Percentiles rank a stretch among this genome's conserved stretches.
Evolutionary conservation across 2,113 vertebrate genomes (phyloP).

Genomic region (Thymallus thymallus): DNA sequence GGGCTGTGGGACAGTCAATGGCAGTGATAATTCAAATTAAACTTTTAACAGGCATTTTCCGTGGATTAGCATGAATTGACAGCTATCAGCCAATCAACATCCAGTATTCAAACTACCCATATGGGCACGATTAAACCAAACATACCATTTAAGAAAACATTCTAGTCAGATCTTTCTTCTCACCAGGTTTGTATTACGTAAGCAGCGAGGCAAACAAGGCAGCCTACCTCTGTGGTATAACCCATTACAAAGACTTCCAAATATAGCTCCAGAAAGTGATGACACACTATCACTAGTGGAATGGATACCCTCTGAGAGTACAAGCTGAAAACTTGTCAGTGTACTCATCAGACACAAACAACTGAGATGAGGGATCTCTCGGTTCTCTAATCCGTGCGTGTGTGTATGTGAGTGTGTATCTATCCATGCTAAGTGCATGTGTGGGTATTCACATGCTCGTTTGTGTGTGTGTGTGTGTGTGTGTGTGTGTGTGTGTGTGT

Average conservation of each 20-base stretch:
- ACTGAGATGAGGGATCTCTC: constrained; percentile 10
- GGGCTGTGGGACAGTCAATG: too few species aligned
- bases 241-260: too few species aligned
- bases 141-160: constrained; percentile 19
- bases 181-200: background rate
- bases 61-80: too few species aligned
- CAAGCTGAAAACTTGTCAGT: constrained; percentile 25
- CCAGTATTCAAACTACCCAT: too few species aligned
- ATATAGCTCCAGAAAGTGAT: too few species aligned
- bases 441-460: background rate
- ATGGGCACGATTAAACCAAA: too few species aligned
- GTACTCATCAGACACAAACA: constrained; percentile 28
- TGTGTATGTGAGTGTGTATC: background rate
- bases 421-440: background rate
- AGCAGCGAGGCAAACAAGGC: too few species aligned
- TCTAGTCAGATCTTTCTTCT: background rate
- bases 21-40: too few species aligned
- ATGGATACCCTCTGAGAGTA: constrained; percentile 2
- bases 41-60: too few species aligned
- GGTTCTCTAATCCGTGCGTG: background rate
- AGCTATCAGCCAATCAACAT: too few species aligned
- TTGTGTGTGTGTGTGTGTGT: constrained; percentile 2
- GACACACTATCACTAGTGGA: too few species aligned
- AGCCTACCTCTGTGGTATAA: too few species aligned
- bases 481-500: constrained; percentile 18